These are phyloP conservation scores for Diploscapter pachys DNA, from an alignment of 1,140 invertebrate genomes.

Conservation along the genomic window DNA sequence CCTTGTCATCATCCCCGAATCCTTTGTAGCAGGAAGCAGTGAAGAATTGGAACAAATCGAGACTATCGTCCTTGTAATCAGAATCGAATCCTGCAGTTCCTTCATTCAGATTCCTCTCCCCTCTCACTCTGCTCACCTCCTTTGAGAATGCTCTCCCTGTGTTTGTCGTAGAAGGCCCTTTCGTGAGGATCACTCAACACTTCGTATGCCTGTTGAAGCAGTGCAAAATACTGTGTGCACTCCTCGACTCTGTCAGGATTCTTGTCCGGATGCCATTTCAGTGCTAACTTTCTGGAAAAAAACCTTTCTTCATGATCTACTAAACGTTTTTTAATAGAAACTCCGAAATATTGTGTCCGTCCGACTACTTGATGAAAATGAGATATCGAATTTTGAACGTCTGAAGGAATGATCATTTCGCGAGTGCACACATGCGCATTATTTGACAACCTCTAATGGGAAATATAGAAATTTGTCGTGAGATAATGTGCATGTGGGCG, in stretches of 20 bases:
- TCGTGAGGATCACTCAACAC: conserved; percentile 88
- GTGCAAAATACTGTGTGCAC: conserved; percentile 84
- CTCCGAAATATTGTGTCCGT: no score
- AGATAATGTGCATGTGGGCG: no score
- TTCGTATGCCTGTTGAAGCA: conserved; percentile 91
- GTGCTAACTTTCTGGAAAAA: conserved; percentile 69
- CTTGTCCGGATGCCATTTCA: conserved; percentile 87
- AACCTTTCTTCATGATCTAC: no score
- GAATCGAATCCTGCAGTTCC: conserved; percentile 9
- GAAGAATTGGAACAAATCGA: conserved; percentile 87
- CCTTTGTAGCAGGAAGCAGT: conserved; percentile 82
- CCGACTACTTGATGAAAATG: no score
- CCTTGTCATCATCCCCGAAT: conserved; percentile 74
- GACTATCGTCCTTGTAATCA: conserved; percentile 76
- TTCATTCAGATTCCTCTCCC: background rate
- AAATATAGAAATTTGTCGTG: no score
- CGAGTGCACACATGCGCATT: no score
- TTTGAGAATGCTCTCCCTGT: conserved; percentile 77
- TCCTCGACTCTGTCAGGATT: conserved; percentile 78
- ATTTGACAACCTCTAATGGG: no score
- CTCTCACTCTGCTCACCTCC: conserved; percentile 68
- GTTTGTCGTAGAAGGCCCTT: conserved; percentile 87
- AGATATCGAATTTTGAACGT: no score
- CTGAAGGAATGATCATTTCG: no score
- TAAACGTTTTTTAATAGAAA: no score